A percentile compares a stretch with the other conserved stretches of the same genome.
Conservation (phyloP, 2,888 invertebrate genomes). For the Ophion obscuratus region DNA sequence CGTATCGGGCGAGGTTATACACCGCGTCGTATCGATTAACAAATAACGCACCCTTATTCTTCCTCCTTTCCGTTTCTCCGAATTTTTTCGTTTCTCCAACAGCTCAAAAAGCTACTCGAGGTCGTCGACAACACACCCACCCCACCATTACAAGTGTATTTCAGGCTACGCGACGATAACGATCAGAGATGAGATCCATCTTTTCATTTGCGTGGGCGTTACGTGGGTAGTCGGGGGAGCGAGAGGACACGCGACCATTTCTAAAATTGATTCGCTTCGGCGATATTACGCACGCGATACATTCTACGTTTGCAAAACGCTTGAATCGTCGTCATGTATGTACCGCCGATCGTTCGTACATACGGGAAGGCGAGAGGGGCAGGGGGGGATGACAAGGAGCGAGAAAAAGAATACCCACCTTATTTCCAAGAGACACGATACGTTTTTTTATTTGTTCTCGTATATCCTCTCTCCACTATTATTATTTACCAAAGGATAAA, state of each 20-base stretch:
- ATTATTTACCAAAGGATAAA: neutral
- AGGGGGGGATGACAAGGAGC: neutral
- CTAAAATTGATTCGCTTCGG: slow-evolving; percentile 57
- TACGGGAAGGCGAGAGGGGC: neutral
- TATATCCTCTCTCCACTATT: slow-evolving; percentile 2
- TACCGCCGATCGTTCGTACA: slow-evolving; percentile 4
- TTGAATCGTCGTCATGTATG: too few relatives aligned
- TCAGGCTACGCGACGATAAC: slow-evolving; percentile 79
- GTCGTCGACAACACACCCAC: slow-evolving; percentile 72
- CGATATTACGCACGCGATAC: neutral
- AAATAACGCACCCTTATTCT: slow-evolving; percentile 41
- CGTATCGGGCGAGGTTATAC: neutral
- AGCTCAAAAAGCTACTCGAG: slow-evolving; percentile 69
- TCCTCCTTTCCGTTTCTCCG: neutral
- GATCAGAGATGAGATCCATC: slow-evolving; percentile 45
- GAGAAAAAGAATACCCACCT: slow-evolving; percentile 22
- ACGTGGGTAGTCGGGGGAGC: slow-evolving; percentile 17
- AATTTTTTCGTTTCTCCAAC: slow-evolving; percentile 40
- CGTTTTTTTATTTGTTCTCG: neutral
- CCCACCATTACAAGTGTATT: slow-evolving; percentile 74
- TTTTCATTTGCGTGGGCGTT: slow-evolving; percentile 36
- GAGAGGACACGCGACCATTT: slow-evolving; percentile 48
- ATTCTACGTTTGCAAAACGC: neutral
- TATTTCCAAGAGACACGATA: slow-evolving; percentile 2
- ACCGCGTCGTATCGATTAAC: slow-evolving; percentile 55